phyloP scores from a whole-genome alignment of 2,888 invertebrate species.

The Andrena camellia region DNA sequence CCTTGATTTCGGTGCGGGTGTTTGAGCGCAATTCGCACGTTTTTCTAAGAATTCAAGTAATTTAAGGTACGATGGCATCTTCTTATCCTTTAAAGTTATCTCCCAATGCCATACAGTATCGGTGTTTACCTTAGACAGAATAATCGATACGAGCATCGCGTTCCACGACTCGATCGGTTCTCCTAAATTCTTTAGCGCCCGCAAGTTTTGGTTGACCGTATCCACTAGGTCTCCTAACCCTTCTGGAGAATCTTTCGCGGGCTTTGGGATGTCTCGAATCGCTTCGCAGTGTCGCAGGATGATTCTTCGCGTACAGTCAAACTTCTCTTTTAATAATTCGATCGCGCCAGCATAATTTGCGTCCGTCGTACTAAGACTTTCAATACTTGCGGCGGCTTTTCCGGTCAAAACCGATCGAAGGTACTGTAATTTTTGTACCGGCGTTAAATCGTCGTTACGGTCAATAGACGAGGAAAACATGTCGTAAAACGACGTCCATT shows the following conservation, averaged over 20 bases:
- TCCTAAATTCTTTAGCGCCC: conserved; percentile 5
- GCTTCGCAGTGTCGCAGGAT: not conserved
- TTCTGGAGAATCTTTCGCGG: not conserved
- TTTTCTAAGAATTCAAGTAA: not conserved
- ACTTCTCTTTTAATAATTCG: conserved; percentile 4
- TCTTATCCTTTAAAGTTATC: not conserved
- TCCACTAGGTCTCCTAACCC: not conserved
- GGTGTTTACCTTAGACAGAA: not conserved
- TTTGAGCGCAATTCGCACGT: not conserved
- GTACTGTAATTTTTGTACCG: conserved; percentile 25
- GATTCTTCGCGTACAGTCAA: conserved; percentile 6
- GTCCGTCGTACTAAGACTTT: not conserved
- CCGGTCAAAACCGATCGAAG: conserved; percentile 11
- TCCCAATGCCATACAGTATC: conserved; percentile 18
- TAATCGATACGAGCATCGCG: not conserved
- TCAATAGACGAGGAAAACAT: not conserved
- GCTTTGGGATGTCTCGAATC: not conserved
- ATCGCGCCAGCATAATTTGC: conserved; percentile 3
- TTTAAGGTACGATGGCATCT: not conserved
- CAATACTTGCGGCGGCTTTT: conserved; percentile 1
- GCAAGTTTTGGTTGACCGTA: not conserved
- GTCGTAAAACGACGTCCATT: conserved; percentile 9
- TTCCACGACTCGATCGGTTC: not conserved
- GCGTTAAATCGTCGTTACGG: conserved; percentile 5
- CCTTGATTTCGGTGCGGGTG: not conserved